Base-by-base conservation (phyloP, 2,113 vertebrate genomes). In the Myotis brandtii region DNA sequence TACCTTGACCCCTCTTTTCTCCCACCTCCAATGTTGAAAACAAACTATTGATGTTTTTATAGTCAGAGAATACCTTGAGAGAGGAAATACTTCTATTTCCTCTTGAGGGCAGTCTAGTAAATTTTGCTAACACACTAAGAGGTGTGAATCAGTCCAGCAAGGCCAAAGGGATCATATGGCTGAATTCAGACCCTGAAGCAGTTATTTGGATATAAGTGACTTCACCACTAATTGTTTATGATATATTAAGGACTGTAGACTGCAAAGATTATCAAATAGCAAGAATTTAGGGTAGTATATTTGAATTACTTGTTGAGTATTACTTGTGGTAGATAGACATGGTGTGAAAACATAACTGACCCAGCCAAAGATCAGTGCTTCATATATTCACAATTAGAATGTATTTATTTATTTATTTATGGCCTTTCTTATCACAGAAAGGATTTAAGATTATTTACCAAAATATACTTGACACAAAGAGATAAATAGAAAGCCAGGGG, bases 121-220 rank as follows among this genome's bases (percentile, higher is more conserved):
- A 66, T 90, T 96, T 76, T 83, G 81, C 91, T 66, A 34, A 87
- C 30, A 85, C 25, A 23, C 9, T 1, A 85, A 88, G 85, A 97
- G 81, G 52, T 66, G 50, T 81, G 81, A 84, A 59, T 59, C 48
- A 75, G 27, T 83, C 5, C 20, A n/a, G 64, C 21, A 67, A 94
- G 66, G 59, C 66, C 91, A 87, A 92, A 66, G 79, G 32, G 80
- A 90, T 92, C 34, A 20, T 46, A 62, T n/a, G 16, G 66, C 67
- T 80, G 50, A 94, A 84, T 80, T 96, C 75, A 90, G 72, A 50
- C 62, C 20, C 9, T 16, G 6, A 92, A 83, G 66, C 23, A 87
- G 54, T 96, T 94, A 84, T 84, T 73, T 64, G 40, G 34, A 32
- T 96, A 46, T 69, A 87, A 93, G 70, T 84, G 70, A 79, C 27